phyloP scores from a whole-genome alignment of 1,140 invertebrate species.

The Panagrolaimus sp. region DNA sequence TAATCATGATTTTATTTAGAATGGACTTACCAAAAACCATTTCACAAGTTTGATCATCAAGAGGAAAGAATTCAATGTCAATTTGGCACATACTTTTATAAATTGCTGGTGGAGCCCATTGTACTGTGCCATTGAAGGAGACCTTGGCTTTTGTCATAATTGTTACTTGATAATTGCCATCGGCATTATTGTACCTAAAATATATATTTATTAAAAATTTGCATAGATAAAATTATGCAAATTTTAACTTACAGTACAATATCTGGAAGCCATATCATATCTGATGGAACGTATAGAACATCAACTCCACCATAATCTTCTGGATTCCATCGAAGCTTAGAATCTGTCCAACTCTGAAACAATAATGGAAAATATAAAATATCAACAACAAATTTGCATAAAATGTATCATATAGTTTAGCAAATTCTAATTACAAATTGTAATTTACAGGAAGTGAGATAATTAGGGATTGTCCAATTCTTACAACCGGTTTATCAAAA shows the following conservation, averaged over 20 bases:
- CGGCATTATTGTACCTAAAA: constrained; percentile 54
- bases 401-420: too few relatives aligned
- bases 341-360: constrained; percentile 76
- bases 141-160: constrained; percentile 65
- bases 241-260: constrained; percentile 56
- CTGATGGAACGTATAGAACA: constrained; percentile 67
- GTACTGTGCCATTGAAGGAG: constrained; percentile 80
- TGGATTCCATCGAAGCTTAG: constrained; percentile 93
- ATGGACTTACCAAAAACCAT: constrained; percentile 81
- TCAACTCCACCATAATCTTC: constrained; percentile 85
- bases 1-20: too few relatives aligned
- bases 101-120: constrained; percentile 95
- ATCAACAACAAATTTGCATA: too few relatives aligned
- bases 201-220: constrained; percentile 2
- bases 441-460: too few relatives aligned
- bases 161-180: constrained; percentile 65
- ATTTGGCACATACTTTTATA: constrained; percentile 97
- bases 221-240: too few relatives aligned
- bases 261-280: constrained; percentile 86
- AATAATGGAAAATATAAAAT: too few relatives aligned
- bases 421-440: too few relatives aligned
- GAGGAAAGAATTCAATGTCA: constrained; percentile 77
- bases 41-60: constrained; percentile 85
- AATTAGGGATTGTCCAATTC: too few relatives aligned
- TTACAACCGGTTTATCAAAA: too few relatives aligned